Evolutionary conservation across 2,797 vertebrate species (phyloP).

Genomic region (Notolepis coatsorum): DNA sequence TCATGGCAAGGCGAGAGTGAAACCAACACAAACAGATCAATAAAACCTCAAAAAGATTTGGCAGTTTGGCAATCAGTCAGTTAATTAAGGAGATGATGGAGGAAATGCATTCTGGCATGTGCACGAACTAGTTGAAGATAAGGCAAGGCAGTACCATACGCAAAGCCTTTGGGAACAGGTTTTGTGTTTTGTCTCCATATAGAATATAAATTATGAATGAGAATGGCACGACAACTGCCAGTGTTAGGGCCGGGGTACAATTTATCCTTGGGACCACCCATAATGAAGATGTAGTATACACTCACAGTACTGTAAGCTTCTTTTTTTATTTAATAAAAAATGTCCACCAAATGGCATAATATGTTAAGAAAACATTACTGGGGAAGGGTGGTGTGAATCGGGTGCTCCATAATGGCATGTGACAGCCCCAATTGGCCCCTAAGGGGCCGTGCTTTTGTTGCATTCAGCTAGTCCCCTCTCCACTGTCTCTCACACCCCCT

Average conservation of each 20-base stretch:
- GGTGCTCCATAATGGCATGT: constrained; percentile 15
- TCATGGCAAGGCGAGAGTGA: accelerated
- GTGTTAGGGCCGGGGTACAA: no score
- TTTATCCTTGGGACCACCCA: no score
- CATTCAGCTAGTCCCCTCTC: constrained; percentile 24
- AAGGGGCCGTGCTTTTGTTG: constrained; percentile 32
- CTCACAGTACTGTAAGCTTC: no score
- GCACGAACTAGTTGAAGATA: neutral
- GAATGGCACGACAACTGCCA: no score
- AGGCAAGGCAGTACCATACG: no score
- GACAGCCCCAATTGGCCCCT: constrained; percentile 12
- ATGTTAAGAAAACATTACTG: neutral
- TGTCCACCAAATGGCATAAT: no score
- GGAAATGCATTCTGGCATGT: neutral
- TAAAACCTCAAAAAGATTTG: neutral
- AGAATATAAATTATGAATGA: neutral
- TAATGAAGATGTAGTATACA: no score
- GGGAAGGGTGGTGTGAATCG: constrained; percentile 1
- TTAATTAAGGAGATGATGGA: neutral
- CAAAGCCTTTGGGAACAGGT: neutral
- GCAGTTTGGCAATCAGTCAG: neutral
- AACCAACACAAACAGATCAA: neutral
- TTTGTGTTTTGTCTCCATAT: neutral
- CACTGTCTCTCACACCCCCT: neutral
- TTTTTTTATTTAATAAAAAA: no score